Percentiles rank a stretch among this genome's conserved stretches.
These are phyloP conservation scores for Synergus laeviventris DNA, from an alignment of 2,888 invertebrate species.

Conservation along the genomic window DNA sequence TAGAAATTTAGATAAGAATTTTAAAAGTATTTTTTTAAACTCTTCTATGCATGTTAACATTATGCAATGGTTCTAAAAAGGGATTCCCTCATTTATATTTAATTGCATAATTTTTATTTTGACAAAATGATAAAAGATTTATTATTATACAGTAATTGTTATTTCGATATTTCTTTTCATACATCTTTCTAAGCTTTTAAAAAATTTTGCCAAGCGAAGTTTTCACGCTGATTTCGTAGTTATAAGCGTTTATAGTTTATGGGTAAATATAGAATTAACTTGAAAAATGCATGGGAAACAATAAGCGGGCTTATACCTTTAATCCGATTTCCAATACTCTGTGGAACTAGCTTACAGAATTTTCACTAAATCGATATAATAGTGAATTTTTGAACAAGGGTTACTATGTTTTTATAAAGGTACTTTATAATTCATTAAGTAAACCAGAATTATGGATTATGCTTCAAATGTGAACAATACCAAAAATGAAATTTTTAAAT, in stretches of 20 bases:
- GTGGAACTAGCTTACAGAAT: neutral
- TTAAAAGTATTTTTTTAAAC: neutral
- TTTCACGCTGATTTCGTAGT: neutral
- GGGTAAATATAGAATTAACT: neutral
- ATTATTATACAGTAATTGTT: neutral
- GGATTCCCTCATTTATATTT: too few species aligned
- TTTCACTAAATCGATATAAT: neutral
- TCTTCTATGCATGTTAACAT: neutral
- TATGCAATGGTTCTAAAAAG: too few species aligned
- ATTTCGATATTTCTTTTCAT: neutral
- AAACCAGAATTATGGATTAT: too few species aligned
- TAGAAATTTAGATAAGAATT: neutral
- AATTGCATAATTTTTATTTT: too few species aligned
- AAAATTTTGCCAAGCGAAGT: neutral
- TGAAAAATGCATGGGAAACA: neutral
- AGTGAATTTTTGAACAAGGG: neutral
- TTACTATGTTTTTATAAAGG: neutral
- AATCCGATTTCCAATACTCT: conserved; percentile 15
- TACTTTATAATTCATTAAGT: neutral
- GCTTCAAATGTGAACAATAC: neutral
- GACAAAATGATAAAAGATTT: too few species aligned
- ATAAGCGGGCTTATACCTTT: neutral
- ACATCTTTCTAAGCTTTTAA: neutral
- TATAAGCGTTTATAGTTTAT: conserved; percentile 1
- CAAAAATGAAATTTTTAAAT: neutral